phyloP scores from a whole-genome alignment of 2,113 vertebrate genomes.

The Eudyptes chrysolophus region DNA sequence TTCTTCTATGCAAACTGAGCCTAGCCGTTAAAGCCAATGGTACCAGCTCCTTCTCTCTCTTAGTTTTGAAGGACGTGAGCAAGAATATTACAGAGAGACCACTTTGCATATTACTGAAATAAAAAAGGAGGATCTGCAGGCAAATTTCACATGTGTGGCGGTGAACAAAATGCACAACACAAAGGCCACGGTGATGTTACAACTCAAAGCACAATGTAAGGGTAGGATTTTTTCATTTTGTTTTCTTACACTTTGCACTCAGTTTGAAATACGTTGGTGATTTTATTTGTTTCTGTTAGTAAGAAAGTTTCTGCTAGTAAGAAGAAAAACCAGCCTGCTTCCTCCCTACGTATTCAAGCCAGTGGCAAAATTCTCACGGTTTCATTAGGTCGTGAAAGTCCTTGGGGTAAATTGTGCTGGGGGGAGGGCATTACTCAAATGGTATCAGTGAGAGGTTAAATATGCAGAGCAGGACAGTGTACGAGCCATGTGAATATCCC shows the following conservation, averaged over 20 bases:
- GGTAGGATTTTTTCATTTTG: not conserved
- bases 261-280: not conserved
- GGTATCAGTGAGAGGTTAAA: not conserved
- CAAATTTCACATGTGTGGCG: conserved; percentile 40
- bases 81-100: not conserved
- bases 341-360: not conserved
- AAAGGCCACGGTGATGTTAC: not conserved
- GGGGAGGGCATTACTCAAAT: not conserved
- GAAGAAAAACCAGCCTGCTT: not conserved
- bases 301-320: not conserved
- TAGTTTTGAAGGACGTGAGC: not conserved
- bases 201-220: conserved; percentile 28
- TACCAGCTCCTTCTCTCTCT: not conserved
- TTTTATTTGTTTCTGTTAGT: not conserved
- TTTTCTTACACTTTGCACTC: not conserved
- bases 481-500: not conserved
- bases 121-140: conserved; percentile 52
- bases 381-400: not conserved
- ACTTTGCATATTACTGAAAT: conserved; percentile 51
- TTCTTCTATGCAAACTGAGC: not conserved
- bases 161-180: not conserved
- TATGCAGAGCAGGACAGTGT: not conserved
- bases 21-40: not conserved
- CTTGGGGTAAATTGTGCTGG: not conserved
- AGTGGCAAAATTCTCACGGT: not conserved